Evolutionary conservation across 2,113 vertebrate species (phyloP).

Genomic region (Siniperca knerii): DNA sequence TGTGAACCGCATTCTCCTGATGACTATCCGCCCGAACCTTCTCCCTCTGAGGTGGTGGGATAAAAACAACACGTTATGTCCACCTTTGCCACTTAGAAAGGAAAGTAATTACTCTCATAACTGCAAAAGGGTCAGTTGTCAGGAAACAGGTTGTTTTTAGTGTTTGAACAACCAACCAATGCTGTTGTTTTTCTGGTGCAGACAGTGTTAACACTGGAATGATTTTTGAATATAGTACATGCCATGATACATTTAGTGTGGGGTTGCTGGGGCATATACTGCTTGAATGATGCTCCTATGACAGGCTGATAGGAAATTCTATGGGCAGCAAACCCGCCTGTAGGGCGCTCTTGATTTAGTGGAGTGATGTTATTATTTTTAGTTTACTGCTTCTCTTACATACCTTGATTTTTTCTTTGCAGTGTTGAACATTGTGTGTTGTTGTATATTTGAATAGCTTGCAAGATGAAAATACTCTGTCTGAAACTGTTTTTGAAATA

Average conservation of each 20-base stretch:
- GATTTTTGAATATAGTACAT: not conserved
- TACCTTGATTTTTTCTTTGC: not conserved
- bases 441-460: constrained; percentile 1
- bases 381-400: not conserved
- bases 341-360: not conserved
- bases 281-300: not conserved
- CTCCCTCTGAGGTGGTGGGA: not conserved
- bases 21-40: not conserved
- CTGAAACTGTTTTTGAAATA: not conserved
- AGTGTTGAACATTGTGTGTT: not conserved
- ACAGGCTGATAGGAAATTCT: not conserved
- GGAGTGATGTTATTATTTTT: not conserved
- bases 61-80: not conserved
- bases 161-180: not conserved
- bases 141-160: too few species aligned
- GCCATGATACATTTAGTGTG: not conserved
- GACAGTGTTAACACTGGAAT: not conserved
- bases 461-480: not conserved
- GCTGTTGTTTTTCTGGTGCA: not conserved
- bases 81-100: not conserved
- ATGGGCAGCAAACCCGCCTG: not conserved
- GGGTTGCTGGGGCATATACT: not conserved
- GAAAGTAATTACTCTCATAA: not conserved
- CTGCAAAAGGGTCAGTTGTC: not conserved
- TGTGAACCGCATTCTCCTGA: not conserved